Percentiles rank a stretch among this genome's conserved stretches.
Evolutionary conservation across 2,888 invertebrate species (phyloP).

Genomic region (Neoaliturus tenellus): DNA sequence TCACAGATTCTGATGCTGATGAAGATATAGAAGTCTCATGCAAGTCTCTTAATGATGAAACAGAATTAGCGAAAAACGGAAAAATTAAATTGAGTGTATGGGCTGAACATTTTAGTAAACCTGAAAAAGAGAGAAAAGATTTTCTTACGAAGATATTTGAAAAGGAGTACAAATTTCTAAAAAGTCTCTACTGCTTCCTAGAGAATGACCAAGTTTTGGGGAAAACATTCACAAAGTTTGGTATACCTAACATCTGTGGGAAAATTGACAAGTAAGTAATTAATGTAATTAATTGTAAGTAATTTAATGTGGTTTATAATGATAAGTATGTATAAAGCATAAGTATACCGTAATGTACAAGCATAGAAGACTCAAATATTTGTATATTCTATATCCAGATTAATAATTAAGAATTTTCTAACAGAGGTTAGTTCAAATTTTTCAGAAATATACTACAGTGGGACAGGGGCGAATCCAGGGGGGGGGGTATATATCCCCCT

Average conservation of each 20-base stretch:
- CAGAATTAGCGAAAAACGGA: neutral
- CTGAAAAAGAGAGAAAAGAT: conserved; percentile 17
- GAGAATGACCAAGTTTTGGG: conserved; percentile 47
- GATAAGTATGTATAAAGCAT: too few relatives aligned
- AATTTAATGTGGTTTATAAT: too few relatives aligned
- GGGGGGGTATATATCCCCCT: too few relatives aligned
- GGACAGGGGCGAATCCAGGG: too few relatives aligned
- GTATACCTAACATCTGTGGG: conserved; percentile 52
- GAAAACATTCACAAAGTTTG: conserved; percentile 35
- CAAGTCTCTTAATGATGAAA: neutral
- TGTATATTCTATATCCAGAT: too few relatives aligned
- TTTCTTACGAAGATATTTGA: conserved; percentile 18
- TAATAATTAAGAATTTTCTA: too few relatives aligned
- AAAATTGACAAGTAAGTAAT: conserved; percentile 54
- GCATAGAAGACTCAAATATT: too few relatives aligned
- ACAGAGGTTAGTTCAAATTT: too few relatives aligned
- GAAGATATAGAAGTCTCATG: neutral
- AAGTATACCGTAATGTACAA: too few relatives aligned
- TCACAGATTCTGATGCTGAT: conserved; percentile 1
- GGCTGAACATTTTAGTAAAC: conserved; percentile 45
- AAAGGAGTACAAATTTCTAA: neutral
- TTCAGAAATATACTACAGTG: too few relatives aligned
- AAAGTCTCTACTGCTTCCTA: conserved; percentile 25
- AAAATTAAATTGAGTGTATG: conserved; percentile 16
- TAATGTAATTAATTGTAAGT: neutral